Conservation (phyloP, 2,113 vertebrate genomes). For the Saccopteryx bilineata region DNA sequence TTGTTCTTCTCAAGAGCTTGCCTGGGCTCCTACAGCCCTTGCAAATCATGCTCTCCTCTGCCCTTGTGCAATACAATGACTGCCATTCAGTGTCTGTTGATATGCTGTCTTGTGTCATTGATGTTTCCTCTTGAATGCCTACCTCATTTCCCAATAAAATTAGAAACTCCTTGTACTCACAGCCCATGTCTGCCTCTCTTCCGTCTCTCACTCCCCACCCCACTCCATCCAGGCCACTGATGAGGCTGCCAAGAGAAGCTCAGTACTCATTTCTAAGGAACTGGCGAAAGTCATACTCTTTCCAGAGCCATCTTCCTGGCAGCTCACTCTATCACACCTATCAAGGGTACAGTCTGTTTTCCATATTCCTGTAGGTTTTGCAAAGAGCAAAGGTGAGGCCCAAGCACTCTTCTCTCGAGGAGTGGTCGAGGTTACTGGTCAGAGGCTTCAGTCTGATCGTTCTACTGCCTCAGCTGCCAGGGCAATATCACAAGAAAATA, state of each 20-base stretch:
- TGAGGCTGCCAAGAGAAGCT: background rate
- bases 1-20: background rate
- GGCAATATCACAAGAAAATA: background rate
- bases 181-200: background rate
- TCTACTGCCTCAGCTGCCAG: background rate
- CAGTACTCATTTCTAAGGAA: background rate
- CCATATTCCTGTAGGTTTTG: background rate
- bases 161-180: background rate
- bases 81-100: too few species aligned
- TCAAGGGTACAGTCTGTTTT: background rate
- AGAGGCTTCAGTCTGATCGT: background rate
- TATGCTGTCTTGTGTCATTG: fast-evolving
- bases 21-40: background rate
- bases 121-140: background rate
- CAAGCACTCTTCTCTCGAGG: background rate
- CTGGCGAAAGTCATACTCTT: background rate
- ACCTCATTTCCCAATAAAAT: background rate
- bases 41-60: background rate
- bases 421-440: too few species aligned
- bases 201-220: background rate
- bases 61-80: too few species aligned
- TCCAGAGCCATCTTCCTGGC: background rate
- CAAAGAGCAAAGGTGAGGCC: background rate
- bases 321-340: background rate
- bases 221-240: fast-evolving